A percentile compares a stretch with the other conserved stretches of the same genome.
These are phyloP conservation scores for Orthosia cruda DNA, from an alignment of 2,888 invertebrate species.

Conservation along the genomic window DNA sequence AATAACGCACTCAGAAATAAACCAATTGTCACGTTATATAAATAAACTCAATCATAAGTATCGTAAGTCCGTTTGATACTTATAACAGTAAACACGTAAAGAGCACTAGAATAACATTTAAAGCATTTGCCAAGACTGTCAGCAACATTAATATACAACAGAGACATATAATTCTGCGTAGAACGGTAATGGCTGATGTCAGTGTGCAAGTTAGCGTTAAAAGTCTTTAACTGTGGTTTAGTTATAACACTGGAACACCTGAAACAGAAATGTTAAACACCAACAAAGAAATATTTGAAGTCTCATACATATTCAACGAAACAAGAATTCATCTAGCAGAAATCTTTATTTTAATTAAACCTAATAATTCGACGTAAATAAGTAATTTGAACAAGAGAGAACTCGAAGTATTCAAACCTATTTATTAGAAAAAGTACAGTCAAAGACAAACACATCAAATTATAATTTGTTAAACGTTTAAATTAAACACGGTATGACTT, in stretches of 20 bases:
- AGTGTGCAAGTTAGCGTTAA: slow-evolving; percentile 77
- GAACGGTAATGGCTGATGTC: slow-evolving; percentile 75
- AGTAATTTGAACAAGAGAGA: background rate
- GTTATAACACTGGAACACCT: slow-evolving; percentile 61
- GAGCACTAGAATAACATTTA: slow-evolving; percentile 84
- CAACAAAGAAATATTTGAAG: slow-evolving; percentile 19
- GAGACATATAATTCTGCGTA: slow-evolving; percentile 63
- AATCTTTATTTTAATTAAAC: background rate
- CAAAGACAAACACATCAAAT: background rate
- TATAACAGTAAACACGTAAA: slow-evolving; percentile 72
- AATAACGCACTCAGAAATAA: slow-evolving; percentile 50
- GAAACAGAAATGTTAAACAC: slow-evolving; percentile 68
- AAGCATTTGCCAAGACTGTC: slow-evolving; percentile 88
- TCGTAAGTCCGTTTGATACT: slow-evolving; percentile 27
- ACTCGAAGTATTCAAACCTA: background rate
- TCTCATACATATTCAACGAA: background rate
- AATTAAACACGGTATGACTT: background rate
- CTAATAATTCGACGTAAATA: background rate
- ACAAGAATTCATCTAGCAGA: background rate
- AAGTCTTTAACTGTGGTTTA: slow-evolving; percentile 65
- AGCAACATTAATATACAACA: slow-evolving; percentile 86
- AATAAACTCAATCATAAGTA: slow-evolving; percentile 47
- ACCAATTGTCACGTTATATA: slow-evolving; percentile 6
- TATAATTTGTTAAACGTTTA: background rate
- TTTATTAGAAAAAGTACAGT: slow-evolving; percentile 4